phyloP scores from a whole-genome alignment of 2,888 invertebrate genomes.

The Caenorhabditis angaria region DNA sequence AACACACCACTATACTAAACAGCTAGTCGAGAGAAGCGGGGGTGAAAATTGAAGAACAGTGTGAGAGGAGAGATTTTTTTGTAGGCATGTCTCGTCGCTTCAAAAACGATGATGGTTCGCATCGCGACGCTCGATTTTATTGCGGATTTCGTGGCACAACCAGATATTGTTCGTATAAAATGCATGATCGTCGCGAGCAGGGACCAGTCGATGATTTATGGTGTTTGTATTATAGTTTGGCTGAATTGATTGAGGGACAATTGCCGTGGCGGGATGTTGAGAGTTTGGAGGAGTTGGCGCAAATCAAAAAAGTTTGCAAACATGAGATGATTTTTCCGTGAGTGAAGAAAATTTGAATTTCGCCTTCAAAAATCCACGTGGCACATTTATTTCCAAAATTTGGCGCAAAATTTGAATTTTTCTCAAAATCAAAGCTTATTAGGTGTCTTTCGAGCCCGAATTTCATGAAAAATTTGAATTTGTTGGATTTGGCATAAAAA shows the following conservation, averaged over 20 bases:
- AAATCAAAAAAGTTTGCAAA: constrained; percentile 41
- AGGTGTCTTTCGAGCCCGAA: too few relatives aligned
- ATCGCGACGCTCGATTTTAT: constrained; percentile 52
- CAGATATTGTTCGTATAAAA: constrained; percentile 63
- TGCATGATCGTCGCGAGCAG: constrained; percentile 63
- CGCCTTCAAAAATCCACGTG: background rate
- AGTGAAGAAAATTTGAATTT: background rate
- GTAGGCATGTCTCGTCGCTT: constrained; percentile 50
- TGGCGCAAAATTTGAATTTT: too few relatives aligned
- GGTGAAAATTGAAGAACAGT: background rate
- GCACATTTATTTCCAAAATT: background rate
- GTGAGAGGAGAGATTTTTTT: background rate
- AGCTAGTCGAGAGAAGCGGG: background rate
- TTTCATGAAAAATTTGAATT: too few relatives aligned
- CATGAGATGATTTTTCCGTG: constrained; percentile 23
- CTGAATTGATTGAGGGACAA: constrained; percentile 60
- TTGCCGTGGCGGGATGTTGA: constrained; percentile 63
- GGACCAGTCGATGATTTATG: constrained; percentile 63
- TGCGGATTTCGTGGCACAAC: constrained; percentile 69
- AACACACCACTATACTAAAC: background rate
- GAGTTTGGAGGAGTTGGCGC: constrained; percentile 51
- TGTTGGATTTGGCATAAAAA: too few relatives aligned
- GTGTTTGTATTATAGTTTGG: constrained; percentile 61
- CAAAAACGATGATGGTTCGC: constrained; percentile 48
- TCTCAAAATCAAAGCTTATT: too few relatives aligned